Evolutionary conservation across 2,888 invertebrate genomes (phyloP), one percentile per base, ranked within the genome.

Genomic region (Xanthostigma xanthostigma): DNA sequence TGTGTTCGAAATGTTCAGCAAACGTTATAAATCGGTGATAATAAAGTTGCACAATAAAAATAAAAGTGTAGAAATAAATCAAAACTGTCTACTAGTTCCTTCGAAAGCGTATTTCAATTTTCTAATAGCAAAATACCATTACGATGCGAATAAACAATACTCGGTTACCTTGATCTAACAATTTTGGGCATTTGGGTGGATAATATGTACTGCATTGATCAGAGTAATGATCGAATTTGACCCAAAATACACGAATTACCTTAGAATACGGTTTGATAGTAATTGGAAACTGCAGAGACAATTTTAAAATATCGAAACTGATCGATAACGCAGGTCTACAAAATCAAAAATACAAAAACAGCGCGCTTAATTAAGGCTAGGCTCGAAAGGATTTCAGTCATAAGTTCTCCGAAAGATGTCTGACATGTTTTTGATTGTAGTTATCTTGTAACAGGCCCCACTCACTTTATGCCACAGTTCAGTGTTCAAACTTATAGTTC

Each of bases 191-290:
- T 37, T 17, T 9, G 0, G 60, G 59, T 35, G 49, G 46, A 2
- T 49, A 12, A 47, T 52, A 62, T 10, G 52, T 67, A 12, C 55
- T 56, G 53, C 71, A 68, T 35, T 66, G 64, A 55, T 75, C 73
- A 53, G 73, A 75, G 40, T 72, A 64, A 56, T 75, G 75, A 55
- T 75, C 74, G 55, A 72, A 75, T 51, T 64, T 70, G 5, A 72
- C 54, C 64, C 74, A 74, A 52, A 74, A 62, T 1, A 65, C 69
- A 17, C 75, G 62, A 27, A 75, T 56, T 0, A 71, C 71, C 27
- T 68, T 64, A 40, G 62, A 65, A 44, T 65, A 64, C 8, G 70
- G 59, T 37, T 66, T 63, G 1, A 75, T 62, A 0, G 60, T 59
- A 5, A 61, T 57, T 1, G 75, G 75, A 46, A 74, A 59, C 0